phyloP scores from a whole-genome alignment of 1,140 invertebrate species.

The Orius insidiosus region DNA sequence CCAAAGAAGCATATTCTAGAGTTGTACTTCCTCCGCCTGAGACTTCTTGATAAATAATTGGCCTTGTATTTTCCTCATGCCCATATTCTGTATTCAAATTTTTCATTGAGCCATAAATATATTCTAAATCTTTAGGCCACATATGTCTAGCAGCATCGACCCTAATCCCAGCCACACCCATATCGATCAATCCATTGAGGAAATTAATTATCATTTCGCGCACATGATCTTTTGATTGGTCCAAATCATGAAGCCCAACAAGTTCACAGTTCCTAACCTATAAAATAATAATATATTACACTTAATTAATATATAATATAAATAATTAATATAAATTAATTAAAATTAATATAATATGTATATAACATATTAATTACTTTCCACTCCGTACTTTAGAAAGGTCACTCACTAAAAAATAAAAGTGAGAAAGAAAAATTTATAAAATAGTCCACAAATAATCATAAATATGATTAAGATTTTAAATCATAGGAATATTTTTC shows the following conservation, averaged over 20 bases:
- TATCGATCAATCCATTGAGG: slow-evolving; percentile 48
- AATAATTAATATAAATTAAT: too few species aligned
- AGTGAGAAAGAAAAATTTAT: too few species aligned
- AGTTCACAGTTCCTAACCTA: slow-evolving; percentile 58
- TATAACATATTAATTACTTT: too few species aligned
- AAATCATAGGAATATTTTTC: too few species aligned
- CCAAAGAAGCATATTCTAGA: slow-evolving; percentile 40
- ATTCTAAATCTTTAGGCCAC: slow-evolving; percentile 52
- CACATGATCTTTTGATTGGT: slow-evolving; percentile 46
- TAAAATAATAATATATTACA: too few species aligned
- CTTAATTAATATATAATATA: too few species aligned
- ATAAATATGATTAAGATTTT: too few species aligned
- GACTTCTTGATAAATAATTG: slow-evolving; percentile 65
- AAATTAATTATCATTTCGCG: slow-evolving; percentile 44
- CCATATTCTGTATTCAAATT: slow-evolving; percentile 39
- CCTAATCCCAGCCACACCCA: slow-evolving; percentile 68
- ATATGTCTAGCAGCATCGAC: slow-evolving; percentile 66
- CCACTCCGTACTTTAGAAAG: too few species aligned
- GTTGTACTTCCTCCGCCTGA: slow-evolving; percentile 31
- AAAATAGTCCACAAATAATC: too few species aligned
- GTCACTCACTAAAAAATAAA: too few species aligned
- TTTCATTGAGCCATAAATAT: slow-evolving; percentile 39
- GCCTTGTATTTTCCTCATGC: slow-evolving; percentile 35
- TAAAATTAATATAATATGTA: too few species aligned
- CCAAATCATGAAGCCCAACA: slow-evolving; percentile 51